Evolutionary conservation across 2,888 invertebrate genomes (phyloP).

Genomic region (Exephanes ischioxanthus): DNA sequence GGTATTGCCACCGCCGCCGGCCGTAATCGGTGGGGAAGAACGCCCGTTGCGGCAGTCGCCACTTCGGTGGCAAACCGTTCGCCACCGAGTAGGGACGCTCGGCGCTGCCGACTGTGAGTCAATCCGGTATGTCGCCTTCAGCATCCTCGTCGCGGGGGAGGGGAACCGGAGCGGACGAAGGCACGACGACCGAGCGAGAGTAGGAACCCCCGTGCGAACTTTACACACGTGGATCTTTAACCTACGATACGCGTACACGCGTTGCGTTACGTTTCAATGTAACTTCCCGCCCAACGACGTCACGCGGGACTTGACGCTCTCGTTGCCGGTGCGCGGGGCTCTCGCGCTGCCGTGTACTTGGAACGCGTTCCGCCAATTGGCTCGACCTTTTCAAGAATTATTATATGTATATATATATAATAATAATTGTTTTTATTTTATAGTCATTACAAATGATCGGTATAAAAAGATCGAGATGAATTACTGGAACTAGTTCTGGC

Average conservation of each 20-base stretch:
- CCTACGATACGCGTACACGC: slow-evolving; percentile 77
- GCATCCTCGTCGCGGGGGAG: slow-evolving; percentile 19
- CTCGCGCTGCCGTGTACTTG: background rate
- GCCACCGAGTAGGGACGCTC: background rate
- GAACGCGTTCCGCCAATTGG: background rate
- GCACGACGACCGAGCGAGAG: slow-evolving; percentile 58
- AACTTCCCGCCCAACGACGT: slow-evolving; percentile 66
- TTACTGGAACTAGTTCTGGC: no score
- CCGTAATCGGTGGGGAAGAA: slow-evolving; percentile 38
- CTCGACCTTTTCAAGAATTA: no score
- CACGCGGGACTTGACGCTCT: slow-evolving; percentile 33
- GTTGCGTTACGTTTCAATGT: slow-evolving; percentile 70
- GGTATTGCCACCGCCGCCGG: slow-evolving; percentile 31
- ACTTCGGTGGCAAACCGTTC: slow-evolving; percentile 26
- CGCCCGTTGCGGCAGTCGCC: slow-evolving; percentile 20
- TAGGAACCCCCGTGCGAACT: slow-evolving; percentile 35
- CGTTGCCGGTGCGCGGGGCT: background rate
- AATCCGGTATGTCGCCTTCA: slow-evolving; percentile 14
- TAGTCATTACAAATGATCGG: background rate
- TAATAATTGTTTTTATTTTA: background rate
- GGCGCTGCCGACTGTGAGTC: background rate
- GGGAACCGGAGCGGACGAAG: slow-evolving; percentile 25
- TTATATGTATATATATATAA: no score
- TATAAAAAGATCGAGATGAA: background rate
- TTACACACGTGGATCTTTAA: slow-evolving; percentile 78